Evolutionary conservation across 2,888 invertebrate genomes (phyloP).

Genomic region (Tipula unca): DNA sequence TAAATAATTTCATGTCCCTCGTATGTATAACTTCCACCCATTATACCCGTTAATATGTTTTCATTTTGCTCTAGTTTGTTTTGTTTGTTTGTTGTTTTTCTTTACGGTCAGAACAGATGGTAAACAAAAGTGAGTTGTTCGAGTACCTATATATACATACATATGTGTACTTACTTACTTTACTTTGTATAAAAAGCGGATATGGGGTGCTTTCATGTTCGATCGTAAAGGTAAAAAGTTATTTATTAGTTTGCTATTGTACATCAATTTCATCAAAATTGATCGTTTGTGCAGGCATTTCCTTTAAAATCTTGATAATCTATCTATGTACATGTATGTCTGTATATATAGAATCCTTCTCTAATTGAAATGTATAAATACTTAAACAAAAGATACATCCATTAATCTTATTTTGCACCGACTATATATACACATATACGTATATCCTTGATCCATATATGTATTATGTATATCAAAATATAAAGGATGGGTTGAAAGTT

Average conservation of each 20-base stretch:
- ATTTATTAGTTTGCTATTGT: background rate
- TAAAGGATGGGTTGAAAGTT: constrained; percentile 14
- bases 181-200: background rate
- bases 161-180: too few species aligned
- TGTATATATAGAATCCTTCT: background rate
- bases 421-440: background rate
- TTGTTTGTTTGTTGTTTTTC: background rate
- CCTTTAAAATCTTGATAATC: too few species aligned
- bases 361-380: background rate
- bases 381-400: background rate
- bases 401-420: background rate
- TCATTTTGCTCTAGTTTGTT: background rate
- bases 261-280: background rate
- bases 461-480: too few species aligned
- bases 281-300: background rate
- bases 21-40: background rate
- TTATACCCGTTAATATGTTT: background rate
- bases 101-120: background rate
- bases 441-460: background rate
- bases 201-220: background rate
- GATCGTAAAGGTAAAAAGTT: background rate
- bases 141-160: too few species aligned
- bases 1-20: background rate
- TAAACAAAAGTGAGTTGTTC: background rate
- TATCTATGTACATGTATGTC: too few species aligned